phyloP scores from a whole-genome alignment of 1,140 invertebrate species.

The Grapholita molesta region DNA sequence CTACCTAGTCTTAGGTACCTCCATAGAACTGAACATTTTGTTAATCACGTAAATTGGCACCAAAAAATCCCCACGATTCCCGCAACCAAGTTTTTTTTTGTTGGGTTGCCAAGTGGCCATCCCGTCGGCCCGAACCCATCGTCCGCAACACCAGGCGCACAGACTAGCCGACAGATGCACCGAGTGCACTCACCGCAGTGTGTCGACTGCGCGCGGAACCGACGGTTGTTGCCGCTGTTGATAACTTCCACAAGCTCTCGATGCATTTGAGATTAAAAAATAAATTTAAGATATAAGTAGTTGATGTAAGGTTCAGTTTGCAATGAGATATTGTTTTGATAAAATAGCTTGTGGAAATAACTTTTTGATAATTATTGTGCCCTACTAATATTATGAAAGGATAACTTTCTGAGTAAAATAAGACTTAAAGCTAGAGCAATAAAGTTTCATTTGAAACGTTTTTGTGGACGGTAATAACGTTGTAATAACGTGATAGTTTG shows the following conservation, averaged over 20 bases:
- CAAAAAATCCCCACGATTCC: constrained; percentile 5
- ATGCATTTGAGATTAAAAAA: background rate
- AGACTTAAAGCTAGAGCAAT: too few species aligned
- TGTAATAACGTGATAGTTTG: too few species aligned
- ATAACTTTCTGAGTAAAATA: too few species aligned
- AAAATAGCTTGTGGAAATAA: background rate
- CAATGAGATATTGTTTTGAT: background rate
- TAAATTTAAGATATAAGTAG: background rate
- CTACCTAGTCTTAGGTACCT: too few species aligned
- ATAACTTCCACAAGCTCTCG: background rate
- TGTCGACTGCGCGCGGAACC: constrained; percentile 26
- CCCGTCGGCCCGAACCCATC: constrained; percentile 43
- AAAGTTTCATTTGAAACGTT: too few species aligned
- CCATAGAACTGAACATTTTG: too few species aligned
- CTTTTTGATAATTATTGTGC: too few species aligned
- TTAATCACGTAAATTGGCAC: background rate
- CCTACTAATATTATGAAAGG: too few species aligned
- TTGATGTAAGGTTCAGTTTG: background rate
- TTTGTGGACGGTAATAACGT: too few species aligned
- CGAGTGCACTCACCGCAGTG: constrained; percentile 29
- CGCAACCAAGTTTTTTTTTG: constrained; percentile 21
- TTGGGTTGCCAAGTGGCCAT: constrained; percentile 66
- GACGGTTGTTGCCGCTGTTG: background rate
- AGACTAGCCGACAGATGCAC: constrained; percentile 33
- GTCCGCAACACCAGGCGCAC: constrained; percentile 61